Evolutionary conservation across 2,797 vertebrate species (phyloP), one percentile per base, ranked within the genome.

Genomic region (Characodon lateralis): DNA sequence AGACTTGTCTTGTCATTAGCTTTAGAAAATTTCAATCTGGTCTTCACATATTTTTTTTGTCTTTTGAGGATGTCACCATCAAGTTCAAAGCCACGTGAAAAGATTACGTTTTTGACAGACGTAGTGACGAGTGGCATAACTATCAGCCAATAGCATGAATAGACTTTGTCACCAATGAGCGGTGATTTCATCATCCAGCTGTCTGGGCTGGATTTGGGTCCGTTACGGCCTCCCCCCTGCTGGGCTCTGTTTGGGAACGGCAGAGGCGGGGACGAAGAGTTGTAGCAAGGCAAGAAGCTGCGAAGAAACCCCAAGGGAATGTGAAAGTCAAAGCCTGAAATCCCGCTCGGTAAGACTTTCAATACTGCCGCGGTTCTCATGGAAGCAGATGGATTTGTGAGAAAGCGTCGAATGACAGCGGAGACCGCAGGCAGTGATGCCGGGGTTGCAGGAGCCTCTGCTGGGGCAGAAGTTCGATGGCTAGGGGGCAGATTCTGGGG

Each of bases 401-500:
- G 92, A 78, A 93, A 87, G 84, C 93, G 92, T 85, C 92, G 94
- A 89, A 95, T 95, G 94, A 95, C 94, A 91, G 93, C 94, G 81
- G 95, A 96, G 91, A 89, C 89, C 22, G 48, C 95, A 79, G 83
- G 89, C 91, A 88, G 73, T 66, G 96, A 96, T 86, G 87, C 94
- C 83, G 94, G 93, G 80, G 96, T 96, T 79, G 94, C 95, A 39
- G 94, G 95, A 68, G 95, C 95, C 73, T 96, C 96, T 74, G 94
- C 97, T 75, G 93, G 95, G 78, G 92, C 95, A 88, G 95, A 97
- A 93, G 95, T 96, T 89, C 94, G 96, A 83, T 96, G 95, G 96
- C 80, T 96, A 2, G 93, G 95, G 41, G 90, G 94, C 6, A 90
- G 96, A 83, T 95, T 96, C 81, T 96, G 85, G 95, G 96, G 89